phyloP scores from a whole-genome alignment of 2,888 invertebrate genomes.

The Acrobasis repandana region DNA sequence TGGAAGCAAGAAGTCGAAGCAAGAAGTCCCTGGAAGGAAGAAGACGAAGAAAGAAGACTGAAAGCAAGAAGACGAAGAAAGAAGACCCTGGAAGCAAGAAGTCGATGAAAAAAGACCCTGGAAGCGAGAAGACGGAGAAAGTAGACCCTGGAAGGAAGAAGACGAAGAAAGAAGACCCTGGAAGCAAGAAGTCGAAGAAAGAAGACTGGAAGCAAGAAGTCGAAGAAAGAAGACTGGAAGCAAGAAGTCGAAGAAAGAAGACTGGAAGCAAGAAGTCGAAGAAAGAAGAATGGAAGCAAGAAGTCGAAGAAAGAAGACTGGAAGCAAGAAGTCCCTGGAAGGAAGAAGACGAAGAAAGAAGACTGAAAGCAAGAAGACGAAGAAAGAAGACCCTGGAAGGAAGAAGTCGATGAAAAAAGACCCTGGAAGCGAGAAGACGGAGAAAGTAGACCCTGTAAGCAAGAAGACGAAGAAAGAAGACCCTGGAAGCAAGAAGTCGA shows the following conservation, averaged over 20 bases:
- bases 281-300: too few species aligned
- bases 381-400: constrained; percentile 22
- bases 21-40: constrained; percentile 21
- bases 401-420: constrained; percentile 25
- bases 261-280: too few species aligned
- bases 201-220: too few species aligned
- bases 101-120: constrained; percentile 26
- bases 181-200: too few species aligned
- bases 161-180: constrained; percentile 25
- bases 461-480: constrained; percentile 20
- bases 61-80: constrained; percentile 26
- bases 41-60: constrained; percentile 24
- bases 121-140: too few species aligned
- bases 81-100: constrained; percentile 12
- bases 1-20: too few species aligned
- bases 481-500: background rate
- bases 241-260: too few species aligned
- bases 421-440: constrained; percentile 17
- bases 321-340: constrained; percentile 2
- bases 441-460: constrained; percentile 16
- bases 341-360: background rate
- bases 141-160: constrained; percentile 24
- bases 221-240: too few species aligned
- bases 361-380: constrained; percentile 8
- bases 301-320: constrained; percentile 18